Base-by-base conservation (phyloP, 2,888 invertebrate genomes). In the Parnassius glacialis region DNA sequence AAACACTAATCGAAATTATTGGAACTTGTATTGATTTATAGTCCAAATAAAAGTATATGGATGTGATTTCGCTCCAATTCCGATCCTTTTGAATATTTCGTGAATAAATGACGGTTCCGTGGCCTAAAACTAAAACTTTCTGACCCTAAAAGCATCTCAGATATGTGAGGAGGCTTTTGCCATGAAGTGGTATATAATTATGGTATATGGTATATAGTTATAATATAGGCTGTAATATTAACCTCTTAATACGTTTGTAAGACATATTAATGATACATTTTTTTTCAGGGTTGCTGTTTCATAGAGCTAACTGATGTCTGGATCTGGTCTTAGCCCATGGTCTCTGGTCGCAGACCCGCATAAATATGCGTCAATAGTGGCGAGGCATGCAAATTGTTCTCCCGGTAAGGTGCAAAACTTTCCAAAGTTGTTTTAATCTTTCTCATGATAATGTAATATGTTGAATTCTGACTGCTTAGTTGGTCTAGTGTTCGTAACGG, bases 261-360 rank as follows among this genome's bases (percentile, higher is more conserved):
- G 13, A 44, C 2, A 10, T 44, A 10, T 44, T 25, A 54, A 7
- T 20, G 12, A 11, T 1, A 13, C 9, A 7, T 9, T 54, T 20
- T 11, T 67, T 87, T 86, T 79, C 92, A 97, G 97, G 97, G 75
- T 93, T 96, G 51, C 93, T 97, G 57, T 98, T 98, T 85, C 97
- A 97, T 83, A 94, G 97, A 70, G 97, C 97, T 47, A 94, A 64
- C 92, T 97, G 67, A 97, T 97, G 96, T 97, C 97, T 52, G 98
- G 98, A 11, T 97, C 97, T 7, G 97, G 97, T 0, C 92, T 97
- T 62, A 96, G 97, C 65, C 97, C 97, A 1, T 97, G 97, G 96
- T 97, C 97, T 2, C 87, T 97, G 68, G 95, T 96, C 52, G 95
- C 95, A 64, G 95, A 95, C 76, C 96, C 96, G 10, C 94, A 95